Percentiles rank a stretch among this genome's conserved stretches.
phyloP scores from a whole-genome alignment of 2,113 vertebrate species.

The Odocoileus hemionus region DNA sequence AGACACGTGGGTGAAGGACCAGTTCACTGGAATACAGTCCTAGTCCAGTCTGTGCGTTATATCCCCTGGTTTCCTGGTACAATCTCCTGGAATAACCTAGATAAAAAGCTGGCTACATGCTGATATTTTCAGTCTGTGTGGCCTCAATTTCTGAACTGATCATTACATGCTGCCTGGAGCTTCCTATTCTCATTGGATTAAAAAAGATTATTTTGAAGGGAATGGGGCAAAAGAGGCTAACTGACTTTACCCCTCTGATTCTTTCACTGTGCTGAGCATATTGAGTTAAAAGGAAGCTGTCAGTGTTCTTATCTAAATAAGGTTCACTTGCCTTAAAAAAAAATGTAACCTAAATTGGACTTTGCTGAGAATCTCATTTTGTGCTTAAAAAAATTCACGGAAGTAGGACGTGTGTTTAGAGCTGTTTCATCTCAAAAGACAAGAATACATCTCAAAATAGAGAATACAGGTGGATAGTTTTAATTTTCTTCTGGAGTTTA shows the following conservation, averaged over 20 bases:
- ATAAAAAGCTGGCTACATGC: constrained; percentile 38
- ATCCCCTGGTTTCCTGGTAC: background rate
- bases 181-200: constrained; percentile 29
- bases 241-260: background rate
- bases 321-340: background rate
- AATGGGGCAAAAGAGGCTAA: background rate
- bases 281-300: background rate
- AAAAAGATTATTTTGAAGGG: constrained; percentile 22
- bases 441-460: background rate
- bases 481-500: constrained; percentile 16
- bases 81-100: constrained; percentile 46
- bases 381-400: background rate
- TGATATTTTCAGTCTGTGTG: constrained; percentile 40
- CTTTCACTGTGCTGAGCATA: background rate
- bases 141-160: constrained; percentile 52
- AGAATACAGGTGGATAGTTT: background rate
- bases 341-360: background rate
- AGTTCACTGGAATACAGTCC: constrained; percentile 26
- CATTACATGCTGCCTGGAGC: constrained; percentile 7
- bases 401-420: background rate
- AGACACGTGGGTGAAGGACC: constrained; percentile 35
- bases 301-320: background rate
- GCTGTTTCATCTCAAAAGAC: background rate
- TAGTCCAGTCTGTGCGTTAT: background rate
- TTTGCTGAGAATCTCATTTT: constrained; percentile 1